phyloP scores from a whole-genome alignment of 2,797 vertebrate species.

The Dipus sagitta region DNA sequence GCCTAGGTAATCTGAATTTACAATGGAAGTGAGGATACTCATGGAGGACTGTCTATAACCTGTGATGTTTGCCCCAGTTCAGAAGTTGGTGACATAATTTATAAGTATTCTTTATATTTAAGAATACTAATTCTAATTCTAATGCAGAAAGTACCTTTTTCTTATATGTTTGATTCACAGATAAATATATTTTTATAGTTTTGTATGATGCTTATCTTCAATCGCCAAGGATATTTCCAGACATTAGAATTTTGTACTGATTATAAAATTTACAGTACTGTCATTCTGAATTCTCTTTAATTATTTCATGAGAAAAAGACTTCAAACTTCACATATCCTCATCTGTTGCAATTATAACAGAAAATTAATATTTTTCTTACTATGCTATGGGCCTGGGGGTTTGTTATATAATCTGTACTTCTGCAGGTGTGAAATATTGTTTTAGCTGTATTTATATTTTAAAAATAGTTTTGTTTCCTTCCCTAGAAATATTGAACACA shows the following conservation, averaged over 20 bases:
- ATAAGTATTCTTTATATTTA: not conserved
- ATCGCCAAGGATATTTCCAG: not conserved
- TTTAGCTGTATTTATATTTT: not conserved
- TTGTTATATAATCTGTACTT: not conserved
- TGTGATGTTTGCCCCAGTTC: not conserved
- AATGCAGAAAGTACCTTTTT: not conserved
- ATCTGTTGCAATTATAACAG: not conserved
- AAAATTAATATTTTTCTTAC: slow-evolving; percentile 2
- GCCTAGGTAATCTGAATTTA: not conserved
- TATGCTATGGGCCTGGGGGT: no score
- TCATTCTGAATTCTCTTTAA: not conserved
- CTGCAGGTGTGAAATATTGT: not conserved
- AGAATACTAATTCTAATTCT: not conserved
- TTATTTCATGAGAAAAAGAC: not conserved
- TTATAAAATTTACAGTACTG: not conserved
- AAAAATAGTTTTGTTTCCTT: not conserved
- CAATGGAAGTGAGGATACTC: not conserved
- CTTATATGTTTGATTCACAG: not conserved
- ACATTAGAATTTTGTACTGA: not conserved
- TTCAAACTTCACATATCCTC: not conserved
- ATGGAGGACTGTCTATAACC: not conserved
- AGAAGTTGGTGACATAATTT: not conserved
- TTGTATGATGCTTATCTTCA: not conserved
- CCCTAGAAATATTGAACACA: not conserved
- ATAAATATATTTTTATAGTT: not conserved